A percentile compares a stretch with the other conserved stretches of the same genome.
These are phyloP conservation scores for Sebastes itinus DNA, from an alignment of 2,797 vertebrate species.

Conservation along the genomic window DNA sequence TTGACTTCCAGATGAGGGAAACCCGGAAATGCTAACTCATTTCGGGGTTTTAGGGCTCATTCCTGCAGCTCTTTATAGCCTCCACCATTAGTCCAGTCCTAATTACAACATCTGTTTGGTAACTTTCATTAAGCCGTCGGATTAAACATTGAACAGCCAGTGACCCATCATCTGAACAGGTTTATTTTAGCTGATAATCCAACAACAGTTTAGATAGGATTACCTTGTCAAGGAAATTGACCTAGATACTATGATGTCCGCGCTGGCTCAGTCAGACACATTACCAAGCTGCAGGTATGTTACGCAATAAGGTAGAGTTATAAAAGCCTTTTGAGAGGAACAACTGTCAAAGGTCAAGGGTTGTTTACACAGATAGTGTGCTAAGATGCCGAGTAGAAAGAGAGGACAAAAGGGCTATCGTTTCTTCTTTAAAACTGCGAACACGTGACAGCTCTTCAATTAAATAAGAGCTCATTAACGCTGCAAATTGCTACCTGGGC, in stretches of 20 bases:
- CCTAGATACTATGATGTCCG: constrained; percentile 44
- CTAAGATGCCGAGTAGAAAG: background rate
- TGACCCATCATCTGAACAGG: constrained; percentile 49
- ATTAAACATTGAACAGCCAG: constrained; percentile 54
- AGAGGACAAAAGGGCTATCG: background rate
- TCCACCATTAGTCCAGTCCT: background rate
- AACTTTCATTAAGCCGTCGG: constrained; percentile 46
- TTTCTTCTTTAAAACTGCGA: background rate
- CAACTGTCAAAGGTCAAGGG: background rate
- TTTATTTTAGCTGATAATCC: constrained; percentile 70
- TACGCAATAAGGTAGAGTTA: constrained; percentile 30
- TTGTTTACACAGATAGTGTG: background rate
- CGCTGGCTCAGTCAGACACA: constrained; percentile 2
- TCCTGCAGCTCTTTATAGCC: background rate
- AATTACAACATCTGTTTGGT: constrained; percentile 53
- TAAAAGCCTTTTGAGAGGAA: constrained; percentile 18
- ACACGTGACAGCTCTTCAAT: constrained; percentile 9
- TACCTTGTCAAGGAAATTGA: constrained; percentile 62
- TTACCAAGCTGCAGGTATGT: constrained; percentile 46
- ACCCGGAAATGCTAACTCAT: too few species aligned
- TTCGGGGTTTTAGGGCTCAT: too few species aligned
- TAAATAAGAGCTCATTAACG: constrained; percentile 29
- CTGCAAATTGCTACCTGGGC: constrained; percentile 32
- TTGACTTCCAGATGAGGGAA: too few species aligned
- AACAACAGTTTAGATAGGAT: constrained; percentile 62